These are phyloP conservation scores for Gerosis bhagava DNA, from an alignment of 2,888 invertebrate genomes.

Conservation along the genomic window DNA sequence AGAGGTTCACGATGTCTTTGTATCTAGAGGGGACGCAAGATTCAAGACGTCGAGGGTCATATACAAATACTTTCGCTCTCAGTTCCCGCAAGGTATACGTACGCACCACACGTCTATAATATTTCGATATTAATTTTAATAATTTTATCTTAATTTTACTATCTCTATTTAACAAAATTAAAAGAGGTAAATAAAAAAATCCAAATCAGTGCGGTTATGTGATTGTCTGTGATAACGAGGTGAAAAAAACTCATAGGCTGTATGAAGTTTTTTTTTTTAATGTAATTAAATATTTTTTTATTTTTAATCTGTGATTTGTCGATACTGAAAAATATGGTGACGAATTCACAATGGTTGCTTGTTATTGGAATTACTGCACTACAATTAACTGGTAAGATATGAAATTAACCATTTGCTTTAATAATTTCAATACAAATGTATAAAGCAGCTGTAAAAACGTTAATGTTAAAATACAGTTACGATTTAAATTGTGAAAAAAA, in stretches of 20 bases:
- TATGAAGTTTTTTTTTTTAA: too few relatives aligned
- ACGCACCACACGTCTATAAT: conserved; percentile 48
- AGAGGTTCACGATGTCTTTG: conserved; percentile 31
- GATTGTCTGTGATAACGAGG: conserved; percentile 19
- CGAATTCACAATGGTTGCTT: conserved; percentile 61
- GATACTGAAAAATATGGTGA: conserved; percentile 52
- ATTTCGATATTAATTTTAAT: conserved; percentile 10
- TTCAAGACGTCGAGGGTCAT: conserved; percentile 36
- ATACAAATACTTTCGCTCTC: conserved; percentile 65
- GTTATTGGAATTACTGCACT: conserved; percentile 64
- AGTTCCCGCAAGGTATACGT: conserved; percentile 55
- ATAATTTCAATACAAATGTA: too few relatives aligned
- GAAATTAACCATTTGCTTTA: too few relatives aligned
- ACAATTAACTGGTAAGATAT: conserved; percentile 59
- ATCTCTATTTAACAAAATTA: too few relatives aligned
- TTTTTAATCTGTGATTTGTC: conserved; percentile 6
- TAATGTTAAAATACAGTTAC: too few relatives aligned
- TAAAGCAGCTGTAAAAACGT: too few relatives aligned
- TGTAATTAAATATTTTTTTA: neutral
- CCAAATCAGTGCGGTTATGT: neutral
- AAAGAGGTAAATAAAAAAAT: too few relatives aligned
- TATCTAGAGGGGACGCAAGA: conserved; percentile 36
- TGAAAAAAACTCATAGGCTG: too few relatives aligned
- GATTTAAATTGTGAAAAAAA: too few relatives aligned
- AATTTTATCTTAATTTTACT: too few relatives aligned